Conservation (phyloP, 2,113 vertebrate genomes). For the Pangasianodon hypophthalmus region DNA sequence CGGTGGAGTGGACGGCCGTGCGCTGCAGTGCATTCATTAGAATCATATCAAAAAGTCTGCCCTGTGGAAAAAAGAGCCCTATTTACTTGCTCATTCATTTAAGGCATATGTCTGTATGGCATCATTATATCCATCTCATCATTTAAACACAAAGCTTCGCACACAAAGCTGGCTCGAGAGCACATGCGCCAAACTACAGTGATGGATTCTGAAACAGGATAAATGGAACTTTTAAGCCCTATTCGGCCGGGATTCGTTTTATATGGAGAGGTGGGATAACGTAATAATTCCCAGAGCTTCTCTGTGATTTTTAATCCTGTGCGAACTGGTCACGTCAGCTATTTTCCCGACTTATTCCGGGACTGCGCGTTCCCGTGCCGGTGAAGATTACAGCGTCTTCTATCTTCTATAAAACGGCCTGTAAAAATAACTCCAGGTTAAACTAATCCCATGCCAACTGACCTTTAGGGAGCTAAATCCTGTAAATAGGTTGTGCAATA, state of each 20-base stretch:
- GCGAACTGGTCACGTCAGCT: no score
- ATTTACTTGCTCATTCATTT: constrained; percentile 48
- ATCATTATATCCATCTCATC: constrained; percentile 44
- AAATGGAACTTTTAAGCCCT: constrained; percentile 16
- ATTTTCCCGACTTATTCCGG: no score
- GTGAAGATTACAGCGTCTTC: no score
- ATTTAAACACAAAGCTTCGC: constrained; percentile 33
- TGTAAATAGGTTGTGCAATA: background rate
- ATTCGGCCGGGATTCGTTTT: no score
- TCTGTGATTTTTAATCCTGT: no score
- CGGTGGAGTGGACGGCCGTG: constrained; percentile 42
- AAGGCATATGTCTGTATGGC: constrained; percentile 23
- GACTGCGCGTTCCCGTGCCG: no score
- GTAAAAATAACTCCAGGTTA: no score
- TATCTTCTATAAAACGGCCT: no score
- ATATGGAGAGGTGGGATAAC: no score
- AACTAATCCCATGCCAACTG: no score
- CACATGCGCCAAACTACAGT: background rate
- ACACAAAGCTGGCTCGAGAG: constrained; percentile 14
- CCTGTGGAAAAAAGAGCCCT: constrained; percentile 22
- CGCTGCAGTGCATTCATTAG: constrained; percentile 48
- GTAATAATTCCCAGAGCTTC: no score
- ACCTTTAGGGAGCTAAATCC: background rate
- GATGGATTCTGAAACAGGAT: constrained; percentile 27
- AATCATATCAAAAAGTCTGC: constrained; percentile 42